Conservation (phyloP, 2,888 invertebrate species). For the Spisula subtruncata region DNA sequence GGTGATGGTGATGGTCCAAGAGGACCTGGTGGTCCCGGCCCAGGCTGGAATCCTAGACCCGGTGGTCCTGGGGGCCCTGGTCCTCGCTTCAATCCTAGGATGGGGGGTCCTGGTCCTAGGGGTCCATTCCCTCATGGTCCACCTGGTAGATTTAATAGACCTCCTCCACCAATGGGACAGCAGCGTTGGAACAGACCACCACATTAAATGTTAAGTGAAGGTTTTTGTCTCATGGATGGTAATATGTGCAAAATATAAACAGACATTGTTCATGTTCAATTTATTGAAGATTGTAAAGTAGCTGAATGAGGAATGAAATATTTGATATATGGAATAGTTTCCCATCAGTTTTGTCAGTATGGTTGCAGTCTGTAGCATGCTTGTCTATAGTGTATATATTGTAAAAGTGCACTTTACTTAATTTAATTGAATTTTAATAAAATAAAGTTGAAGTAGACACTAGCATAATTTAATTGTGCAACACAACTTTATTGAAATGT, state of each 20-base stretch:
- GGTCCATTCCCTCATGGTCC: slow-evolving; percentile 64
- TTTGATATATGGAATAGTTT: background rate
- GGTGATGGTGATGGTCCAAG: slow-evolving; percentile 66
- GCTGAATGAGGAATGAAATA: background rate
- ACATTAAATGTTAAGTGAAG: slow-evolving; percentile 10
- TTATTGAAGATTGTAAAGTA: background rate
- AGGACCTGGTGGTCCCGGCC: slow-evolving; percentile 61
- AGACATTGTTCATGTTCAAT: background rate
- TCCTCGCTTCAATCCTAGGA: slow-evolving; percentile 69
- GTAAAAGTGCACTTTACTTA: background rate
- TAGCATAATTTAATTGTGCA: background rate
- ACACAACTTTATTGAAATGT: background rate
- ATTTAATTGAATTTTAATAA: background rate
- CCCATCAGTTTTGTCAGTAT: background rate
- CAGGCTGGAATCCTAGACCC: slow-evolving; percentile 60
- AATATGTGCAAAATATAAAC: slow-evolving; percentile 4
- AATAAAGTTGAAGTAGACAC: background rate
- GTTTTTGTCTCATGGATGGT: background rate
- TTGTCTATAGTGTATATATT: background rate
- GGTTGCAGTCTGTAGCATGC: slow-evolving; percentile 14
- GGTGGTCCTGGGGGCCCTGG: slow-evolving; percentile 53
- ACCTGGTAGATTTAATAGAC: slow-evolving; percentile 66
- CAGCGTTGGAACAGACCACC: slow-evolving; percentile 69
- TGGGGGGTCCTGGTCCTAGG: slow-evolving; percentile 69
- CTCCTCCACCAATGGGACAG: slow-evolving; percentile 67